Conservation (phyloP, 2,113 vertebrate species). For the Dissostichus mawsoni region DNA sequence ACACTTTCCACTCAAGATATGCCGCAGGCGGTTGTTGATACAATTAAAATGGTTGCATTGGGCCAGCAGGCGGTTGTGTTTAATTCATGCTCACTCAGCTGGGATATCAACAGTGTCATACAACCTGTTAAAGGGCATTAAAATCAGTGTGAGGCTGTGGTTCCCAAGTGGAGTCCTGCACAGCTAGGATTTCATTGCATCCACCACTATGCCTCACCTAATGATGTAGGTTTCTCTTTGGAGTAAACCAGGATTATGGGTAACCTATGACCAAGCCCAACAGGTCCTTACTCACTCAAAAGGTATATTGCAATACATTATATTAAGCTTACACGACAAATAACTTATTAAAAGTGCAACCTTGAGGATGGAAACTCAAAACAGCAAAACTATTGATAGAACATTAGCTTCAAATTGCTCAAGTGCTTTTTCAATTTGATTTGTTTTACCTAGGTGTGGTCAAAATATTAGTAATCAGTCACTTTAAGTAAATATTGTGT, state of each 20-base stretch:
- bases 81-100: slow-evolving; percentile 1
- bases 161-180: slow-evolving; percentile 9
- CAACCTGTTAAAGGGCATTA: background rate
- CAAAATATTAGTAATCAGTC: background rate
- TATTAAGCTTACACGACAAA: too few species aligned
- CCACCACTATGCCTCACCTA: background rate
- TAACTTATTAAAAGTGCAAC: too few species aligned
- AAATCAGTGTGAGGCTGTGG: background rate
- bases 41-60: slow-evolving; percentile 42
- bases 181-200: background rate
- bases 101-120: slow-evolving; percentile 12
- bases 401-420: too few species aligned
- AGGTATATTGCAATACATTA: too few species aligned
- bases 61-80: slow-evolving; percentile 2
- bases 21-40: slow-evolving; percentile 33
- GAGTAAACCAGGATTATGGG: background rate
- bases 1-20: slow-evolving; percentile 50
- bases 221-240: background rate
- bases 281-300: background rate
- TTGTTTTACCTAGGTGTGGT: too few species aligned
- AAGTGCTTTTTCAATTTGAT: too few species aligned
- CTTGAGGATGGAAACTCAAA: too few species aligned
- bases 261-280: background rate
- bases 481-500: slow-evolving; percentile 3
- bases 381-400: too few species aligned